Conservation (phyloP, 2,888 invertebrate species). For the Alitta virens region DNA sequence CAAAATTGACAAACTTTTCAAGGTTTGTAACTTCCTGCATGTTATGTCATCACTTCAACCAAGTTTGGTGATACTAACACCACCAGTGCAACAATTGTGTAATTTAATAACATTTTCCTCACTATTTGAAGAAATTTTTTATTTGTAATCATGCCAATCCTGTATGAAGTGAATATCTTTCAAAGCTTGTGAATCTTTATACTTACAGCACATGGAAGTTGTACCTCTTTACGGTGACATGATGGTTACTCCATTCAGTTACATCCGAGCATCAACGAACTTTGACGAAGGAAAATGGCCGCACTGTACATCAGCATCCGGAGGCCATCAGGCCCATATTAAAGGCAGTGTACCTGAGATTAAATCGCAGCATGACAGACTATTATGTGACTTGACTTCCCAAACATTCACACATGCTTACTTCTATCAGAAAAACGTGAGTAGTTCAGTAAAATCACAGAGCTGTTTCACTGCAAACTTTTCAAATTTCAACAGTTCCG, state of each 20-base stretch:
- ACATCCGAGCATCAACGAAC: conserved; percentile 72
- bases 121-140: no score
- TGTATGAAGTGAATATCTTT: no score
- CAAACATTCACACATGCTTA: no score
- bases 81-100: not conserved
- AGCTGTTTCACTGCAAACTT: not conserved
- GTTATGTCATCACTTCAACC: not conserved
- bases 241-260: conserved; percentile 97
- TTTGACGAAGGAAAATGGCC: conserved; percentile 35
- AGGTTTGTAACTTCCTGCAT: no score
- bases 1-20: conserved; percentile 91
- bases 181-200: no score
- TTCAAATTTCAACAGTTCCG: not conserved
- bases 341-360: conserved; percentile 11
- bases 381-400: conserved; percentile 26
- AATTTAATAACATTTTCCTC: no score
- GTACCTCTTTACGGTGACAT: conserved; percentile 83
- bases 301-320: conserved; percentile 66
- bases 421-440: no score
- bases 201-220: conserved; percentile 31
- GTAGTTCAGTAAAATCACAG: no score
- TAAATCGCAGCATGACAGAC: conserved; percentile 25
- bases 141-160: no score
- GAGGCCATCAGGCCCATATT: conserved; percentile 64
- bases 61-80: not conserved